Base-by-base conservation (phyloP, 2,888 invertebrate species). In the Exocentrus adspersus region DNA sequence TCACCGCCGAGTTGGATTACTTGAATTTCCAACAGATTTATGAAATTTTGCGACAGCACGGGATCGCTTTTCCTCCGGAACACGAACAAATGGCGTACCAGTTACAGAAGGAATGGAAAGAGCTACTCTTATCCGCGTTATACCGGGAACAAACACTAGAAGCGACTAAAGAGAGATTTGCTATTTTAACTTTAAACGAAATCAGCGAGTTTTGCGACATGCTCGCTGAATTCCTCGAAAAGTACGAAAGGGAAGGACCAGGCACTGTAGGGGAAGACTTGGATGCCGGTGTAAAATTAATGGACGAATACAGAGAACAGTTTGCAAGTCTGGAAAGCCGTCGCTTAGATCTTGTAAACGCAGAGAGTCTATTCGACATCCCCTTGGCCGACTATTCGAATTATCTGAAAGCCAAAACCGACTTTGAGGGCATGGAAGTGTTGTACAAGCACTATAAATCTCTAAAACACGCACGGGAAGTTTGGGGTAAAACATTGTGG, bases 401-500 rank as follows among this genome's bases (percentile, higher is more conserved):
- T 63, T 92, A 93, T 81, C 78, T 88, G 20, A 85, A 87, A 21
- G 84, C 89, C 0, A 89, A 87, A 76, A 74, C 82, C 0, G 90
- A 92, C 68, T 92, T 85, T 75, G 83, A 85, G 14, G 86, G 87
- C 1, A 87, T 95, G 87, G 90, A 92, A 60, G 73, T 84, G 75
- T 81, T 96, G 17, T 96, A 91, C 79, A 89, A 89, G 76, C 85
- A 96, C 19, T 95, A 92, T 78, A 89, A 89, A 70, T 87, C 89
- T 1, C 94, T 95, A 80, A 92, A 90, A 84, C 85, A 86, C 67
- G 91, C 91, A 0, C 85, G 94, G 42, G 92, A 94, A 69, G 69
- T 86, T 3, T 96, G 96, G 96, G 90, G 93, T 0, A 91, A 91
- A 81, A 95, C 94, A 0, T 80, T 95, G 9, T 97, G 97, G 97